Percentiles rank a stretch among this genome's conserved stretches.
Conservation (phyloP, 2,797 vertebrate genomes). For the Mus caroli region DNA sequence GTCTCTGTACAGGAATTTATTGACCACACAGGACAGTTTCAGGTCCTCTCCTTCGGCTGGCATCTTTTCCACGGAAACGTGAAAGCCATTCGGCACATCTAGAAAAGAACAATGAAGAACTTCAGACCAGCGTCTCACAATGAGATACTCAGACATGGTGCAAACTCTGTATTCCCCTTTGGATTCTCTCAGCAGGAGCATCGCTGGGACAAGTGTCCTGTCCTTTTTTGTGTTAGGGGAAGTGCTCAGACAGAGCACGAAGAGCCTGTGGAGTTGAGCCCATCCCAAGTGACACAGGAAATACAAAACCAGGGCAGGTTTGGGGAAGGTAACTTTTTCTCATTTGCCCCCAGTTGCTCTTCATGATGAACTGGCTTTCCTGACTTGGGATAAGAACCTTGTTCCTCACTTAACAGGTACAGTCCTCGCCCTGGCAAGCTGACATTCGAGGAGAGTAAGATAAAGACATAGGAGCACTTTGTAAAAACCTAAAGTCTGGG, state of each 20-base stretch:
- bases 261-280: not conserved
- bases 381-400: not conserved
- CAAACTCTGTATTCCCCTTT: not conserved
- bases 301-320: not conserved
- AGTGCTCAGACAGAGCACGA: not conserved
- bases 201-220: not conserved
- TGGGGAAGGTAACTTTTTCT: not conserved
- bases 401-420: not conserved
- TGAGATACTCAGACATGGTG: not conserved
- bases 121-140: constrained; percentile 63
- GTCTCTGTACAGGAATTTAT: constrained; percentile 94
- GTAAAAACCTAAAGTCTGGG: not conserved
- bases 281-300: constrained; percentile 1
- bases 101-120: constrained; percentile 82
- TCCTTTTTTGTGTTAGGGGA: constrained; percentile 1
- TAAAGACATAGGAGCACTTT: not conserved
- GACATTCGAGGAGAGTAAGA: not conserved
- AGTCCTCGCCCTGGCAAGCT: not conserved
- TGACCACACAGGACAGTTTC: constrained; percentile 94
- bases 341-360: not conserved
- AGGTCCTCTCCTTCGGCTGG: constrained; percentile 94
- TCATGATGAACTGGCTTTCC: not conserved
- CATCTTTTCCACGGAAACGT: constrained; percentile 90
- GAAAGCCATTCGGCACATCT: constrained; percentile 95
- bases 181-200: not conserved